Conservation (phyloP, 2,888 invertebrate genomes). For the Gandaritis pyraliata region DNA sequence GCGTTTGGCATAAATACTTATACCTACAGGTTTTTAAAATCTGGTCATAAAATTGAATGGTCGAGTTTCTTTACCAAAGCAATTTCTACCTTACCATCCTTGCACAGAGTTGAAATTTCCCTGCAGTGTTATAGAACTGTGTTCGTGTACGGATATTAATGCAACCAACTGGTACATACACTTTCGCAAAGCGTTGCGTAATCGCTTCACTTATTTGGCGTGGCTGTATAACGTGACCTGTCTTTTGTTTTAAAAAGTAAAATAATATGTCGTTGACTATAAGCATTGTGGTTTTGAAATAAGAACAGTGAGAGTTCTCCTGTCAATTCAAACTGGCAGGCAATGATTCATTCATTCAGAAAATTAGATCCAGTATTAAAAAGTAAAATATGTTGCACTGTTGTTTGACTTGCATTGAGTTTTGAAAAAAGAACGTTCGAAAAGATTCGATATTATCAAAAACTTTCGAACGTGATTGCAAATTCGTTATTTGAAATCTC, state of each 20-base stretch:
- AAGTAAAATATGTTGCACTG: no score
- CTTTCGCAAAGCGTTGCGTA: slow-evolving; percentile 38
- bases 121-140: neutral
- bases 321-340: no score
- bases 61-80: neutral
- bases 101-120: slow-evolving; percentile 5
- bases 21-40: slow-evolving; percentile 36
- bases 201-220: slow-evolving; percentile 26
- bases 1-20: slow-evolving; percentile 26
- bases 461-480: no score
- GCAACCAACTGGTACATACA: slow-evolving; percentile 24
- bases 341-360: no score
- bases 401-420: no score
- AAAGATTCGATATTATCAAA: no score
- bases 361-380: no score
- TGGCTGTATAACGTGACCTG: slow-evolving; percentile 19
- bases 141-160: slow-evolving; percentile 22
- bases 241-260: slow-evolving; percentile 18
- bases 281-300: slow-evolving; percentile 6
- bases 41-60: slow-evolving; percentile 27
- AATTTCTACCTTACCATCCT: neutral
- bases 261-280: neutral
- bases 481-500: no score
- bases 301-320: neutral
- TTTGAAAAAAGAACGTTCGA: no score